phyloP scores from a whole-genome alignment of 2,797 vertebrate genomes.

The Enteromius paludinosus region DNA sequence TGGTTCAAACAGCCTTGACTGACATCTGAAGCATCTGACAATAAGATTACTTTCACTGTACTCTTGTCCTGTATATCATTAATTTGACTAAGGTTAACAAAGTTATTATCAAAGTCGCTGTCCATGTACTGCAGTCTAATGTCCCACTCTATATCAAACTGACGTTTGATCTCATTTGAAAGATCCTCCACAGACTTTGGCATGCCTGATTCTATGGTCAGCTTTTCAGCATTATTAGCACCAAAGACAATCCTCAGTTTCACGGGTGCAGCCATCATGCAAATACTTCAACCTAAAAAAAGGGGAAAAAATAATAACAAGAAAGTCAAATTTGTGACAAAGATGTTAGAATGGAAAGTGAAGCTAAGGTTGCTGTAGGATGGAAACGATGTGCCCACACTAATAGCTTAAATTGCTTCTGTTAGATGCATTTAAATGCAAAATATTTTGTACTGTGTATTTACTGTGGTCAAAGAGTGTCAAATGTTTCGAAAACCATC shows the following conservation, averaged over 20 bases:
- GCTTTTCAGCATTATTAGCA: conserved; percentile 6
- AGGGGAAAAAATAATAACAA: no score
- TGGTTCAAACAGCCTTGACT: conserved; percentile 7
- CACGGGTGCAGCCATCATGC: conserved; percentile 19
- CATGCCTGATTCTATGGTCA: conserved; percentile 19
- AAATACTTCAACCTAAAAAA: no score
- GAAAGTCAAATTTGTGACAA: no score
- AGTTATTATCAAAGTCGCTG: conserved; percentile 39
- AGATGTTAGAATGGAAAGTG: no score
- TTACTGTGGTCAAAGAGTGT: not conserved
- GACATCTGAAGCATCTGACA: not conserved
- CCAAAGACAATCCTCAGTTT: not conserved
- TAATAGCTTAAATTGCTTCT: no score
- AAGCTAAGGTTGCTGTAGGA: no score
- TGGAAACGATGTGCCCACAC: no score
- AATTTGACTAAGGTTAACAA: conserved; percentile 37
- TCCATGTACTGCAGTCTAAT: conserved; percentile 47
- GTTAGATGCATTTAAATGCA: not conserved
- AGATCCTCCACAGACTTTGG: conserved; percentile 21
- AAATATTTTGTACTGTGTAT: not conserved
- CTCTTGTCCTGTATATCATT: conserved; percentile 27
- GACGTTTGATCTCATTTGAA: conserved; percentile 32
- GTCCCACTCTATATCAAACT: conserved; percentile 25
- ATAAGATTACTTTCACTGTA: conserved; percentile 32
- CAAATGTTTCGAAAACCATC: no score